Base-by-base conservation (phyloP, 2,797 vertebrate genomes). In the Salmo trutta region DNA sequence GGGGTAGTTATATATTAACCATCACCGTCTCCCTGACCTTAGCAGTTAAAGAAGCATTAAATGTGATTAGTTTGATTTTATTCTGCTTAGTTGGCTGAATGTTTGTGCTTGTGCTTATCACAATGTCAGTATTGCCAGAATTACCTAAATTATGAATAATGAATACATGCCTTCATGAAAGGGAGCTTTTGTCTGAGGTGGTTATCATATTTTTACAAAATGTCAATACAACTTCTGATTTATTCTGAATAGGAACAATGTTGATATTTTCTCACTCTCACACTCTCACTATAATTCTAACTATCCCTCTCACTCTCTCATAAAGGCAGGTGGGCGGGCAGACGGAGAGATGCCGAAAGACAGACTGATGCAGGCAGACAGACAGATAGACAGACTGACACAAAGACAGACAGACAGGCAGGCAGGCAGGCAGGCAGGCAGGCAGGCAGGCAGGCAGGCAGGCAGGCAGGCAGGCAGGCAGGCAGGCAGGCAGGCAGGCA, bases 41-140 rank as follows among this genome's bases (percentile, higher is more conserved):
- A 86, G 82, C 75, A 84, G 79, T 82, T 12, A 21, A 70, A 84
- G 80, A 90, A 82, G 80, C 80, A 88, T 87, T 90, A 83, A 89
- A 79, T 87, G 80, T 88, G 89, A 90, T 90, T 90, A 86, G 90
- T 87, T 91, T 86, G 81, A 88, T 90, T 80, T 77, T 87, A 81
- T 88, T 89, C 84, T 85, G 91, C 90, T 92, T 88, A 90, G 86
- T 87, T 79, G 68, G 77, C 82, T 56, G 70, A 78, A 85, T 71
- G 74, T 82, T 77, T 0, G 2, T 79, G 29, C 77, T 69, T 66
- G 67, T 75, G 76, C 77, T 85, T 80, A 90, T 86, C 85, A 82
- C 79, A 78, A 81, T 85, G 86, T 91, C 89, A 91, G 87, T 91
- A 89, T 86, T 71, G 77, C 72, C 78, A 78, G 82, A 83, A 29